A percentile compares a stretch with the other conserved stretches of the same genome.
Conservation (phyloP, 2,797 vertebrate species). For the Merluccius polli region DNA sequence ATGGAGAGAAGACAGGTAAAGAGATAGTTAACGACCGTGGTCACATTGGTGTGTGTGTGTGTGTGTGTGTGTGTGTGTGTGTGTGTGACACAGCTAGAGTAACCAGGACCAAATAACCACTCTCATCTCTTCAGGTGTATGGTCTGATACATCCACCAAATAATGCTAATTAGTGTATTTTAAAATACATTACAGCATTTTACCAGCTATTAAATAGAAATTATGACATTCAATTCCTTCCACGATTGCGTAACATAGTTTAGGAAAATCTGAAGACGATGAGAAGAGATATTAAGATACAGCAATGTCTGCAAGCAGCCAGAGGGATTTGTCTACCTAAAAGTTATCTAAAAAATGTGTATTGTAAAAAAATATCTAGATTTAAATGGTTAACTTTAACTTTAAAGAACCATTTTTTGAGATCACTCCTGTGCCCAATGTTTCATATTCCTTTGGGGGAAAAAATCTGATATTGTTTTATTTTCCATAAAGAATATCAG, state of each 20-base stretch:
- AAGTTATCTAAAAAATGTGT: not conserved
- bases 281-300: slow-evolving; percentile 46
- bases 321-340: slow-evolving; percentile 29
- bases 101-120: slow-evolving; percentile 57
- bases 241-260: not conserved
- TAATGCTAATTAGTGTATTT: not conserved
- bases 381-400: not conserved
- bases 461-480: not conserved
- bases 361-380: not conserved
- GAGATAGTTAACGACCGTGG: slow-evolving; percentile 44
- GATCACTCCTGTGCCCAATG: not conserved
- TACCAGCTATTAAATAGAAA: not conserved
- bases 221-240: not conserved
- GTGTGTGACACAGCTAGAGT: slow-evolving; percentile 27
- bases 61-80: not conserved
- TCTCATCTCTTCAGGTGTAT: slow-evolving; percentile 43
- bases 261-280: slow-evolving; percentile 32
- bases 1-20: slow-evolving; percentile 65
- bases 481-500: not conserved
- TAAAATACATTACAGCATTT: not conserved
- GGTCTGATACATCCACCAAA: not conserved
- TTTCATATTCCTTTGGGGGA: not conserved
- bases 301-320: slow-evolving; percentile 42
- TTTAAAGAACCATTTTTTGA: not conserved
- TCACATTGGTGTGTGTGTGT: not conserved